Percentiles rank a stretch among this genome's conserved stretches.
Evolutionary conservation across 2,113 vertebrate species (phyloP).

Genomic region (Eretmochelys imbricata): DNA sequence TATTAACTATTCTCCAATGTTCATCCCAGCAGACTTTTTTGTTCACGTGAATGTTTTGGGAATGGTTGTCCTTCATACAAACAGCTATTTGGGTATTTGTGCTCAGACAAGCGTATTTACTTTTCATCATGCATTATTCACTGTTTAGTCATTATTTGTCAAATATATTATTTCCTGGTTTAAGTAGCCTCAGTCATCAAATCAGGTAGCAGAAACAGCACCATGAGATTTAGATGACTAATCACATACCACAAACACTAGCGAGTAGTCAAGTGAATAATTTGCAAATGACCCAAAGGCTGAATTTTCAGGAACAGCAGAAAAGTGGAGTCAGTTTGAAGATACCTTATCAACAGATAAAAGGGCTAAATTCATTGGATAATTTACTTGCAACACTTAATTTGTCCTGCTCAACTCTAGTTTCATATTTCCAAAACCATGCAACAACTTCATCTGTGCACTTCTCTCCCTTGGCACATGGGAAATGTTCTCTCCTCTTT

Average conservation of each 20-base stretch:
- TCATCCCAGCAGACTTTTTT: background rate
- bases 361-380: background rate
- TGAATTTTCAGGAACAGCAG: background rate
- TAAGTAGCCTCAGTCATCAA: constrained; percentile 16
- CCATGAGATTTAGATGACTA: background rate
- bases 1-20: background rate
- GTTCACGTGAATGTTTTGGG: background rate
- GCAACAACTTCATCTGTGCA: background rate
- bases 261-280: background rate
- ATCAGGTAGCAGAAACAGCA: background rate
- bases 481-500: background rate
- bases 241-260: background rate
- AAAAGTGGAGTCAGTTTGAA: background rate
- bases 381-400: background rate
- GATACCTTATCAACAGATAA: background rate
- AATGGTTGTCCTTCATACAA: background rate
- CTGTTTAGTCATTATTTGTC: constrained; percentile 26
- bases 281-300: background rate
- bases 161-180: background rate
- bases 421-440: background rate
- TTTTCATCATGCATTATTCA: background rate
- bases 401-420: background rate
- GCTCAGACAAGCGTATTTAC: constrained; percentile 18
- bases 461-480: rapidly evolving
- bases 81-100: background rate